Base-by-base conservation (phyloP, 1,140 invertebrate genomes). In the Macrostomum lignano region DNA sequence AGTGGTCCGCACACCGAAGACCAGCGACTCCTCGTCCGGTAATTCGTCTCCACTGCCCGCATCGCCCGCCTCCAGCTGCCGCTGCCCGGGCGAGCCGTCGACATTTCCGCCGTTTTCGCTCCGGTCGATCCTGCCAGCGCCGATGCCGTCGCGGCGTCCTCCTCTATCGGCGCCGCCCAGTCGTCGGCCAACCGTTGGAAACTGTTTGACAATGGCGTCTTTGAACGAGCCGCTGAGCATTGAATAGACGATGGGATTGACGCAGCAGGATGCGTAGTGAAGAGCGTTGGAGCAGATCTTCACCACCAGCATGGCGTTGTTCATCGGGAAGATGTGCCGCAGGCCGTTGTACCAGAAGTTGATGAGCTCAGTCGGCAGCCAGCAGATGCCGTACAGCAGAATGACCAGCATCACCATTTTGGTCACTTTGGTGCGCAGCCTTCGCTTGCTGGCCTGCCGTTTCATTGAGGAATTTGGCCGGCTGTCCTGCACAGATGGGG, bases 221-320 rank as follows among this genome's bases (percentile, higher is more conserved):
- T 28, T 28, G 26, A 28, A 28, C 15, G 19, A 28, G 15, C 26
- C 26, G 19, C 26, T 28, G 14, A 28, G 15, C 3, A 28, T 17
- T 3, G 26, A 28, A 28, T 28, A 28, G 19, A 28, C 26, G 19
- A 28, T 15, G 7, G 26, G 26, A 28, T 28, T 28, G 9, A 28
- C 19, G 19, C 26, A 28, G 19, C 26, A 15, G 15, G 26, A 28
- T 9, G 19, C 7, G 9, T 28, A 28, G 15, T 14, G 14, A 14
- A 28, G 9, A 28, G 26, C 19, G 15, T 28, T 14, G 9, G 26
- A 28, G 4, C 7, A 7, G 7, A 28, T 5, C 26, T 28, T 7
- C 15, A 28, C 13, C 19, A 28, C 19, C 15, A 28, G 15, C 15
- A 28, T 5, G 19, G 19, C 19, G 9, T 15, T 28, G 3, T 5